Percentiles rank a stretch among this genome's conserved stretches.
Evolutionary conservation across 2,797 vertebrate genomes (phyloP).

Genomic region (Melanotaenia pygmaea): DNA sequence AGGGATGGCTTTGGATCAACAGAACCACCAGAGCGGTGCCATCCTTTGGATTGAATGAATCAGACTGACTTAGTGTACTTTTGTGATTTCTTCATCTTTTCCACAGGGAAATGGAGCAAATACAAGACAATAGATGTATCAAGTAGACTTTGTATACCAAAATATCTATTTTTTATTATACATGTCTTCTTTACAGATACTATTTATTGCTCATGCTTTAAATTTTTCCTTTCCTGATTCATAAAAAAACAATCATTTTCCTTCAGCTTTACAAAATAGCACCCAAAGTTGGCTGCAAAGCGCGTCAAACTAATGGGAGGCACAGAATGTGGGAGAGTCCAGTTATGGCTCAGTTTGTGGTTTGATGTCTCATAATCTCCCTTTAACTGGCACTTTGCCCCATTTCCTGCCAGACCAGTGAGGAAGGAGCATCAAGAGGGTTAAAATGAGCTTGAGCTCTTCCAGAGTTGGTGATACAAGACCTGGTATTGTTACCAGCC

Average conservation of each 20-base stretch:
- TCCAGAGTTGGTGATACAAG: slow-evolving; percentile 47
- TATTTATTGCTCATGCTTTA: slow-evolving; percentile 46
- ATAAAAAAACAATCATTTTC: slow-evolving; percentile 40
- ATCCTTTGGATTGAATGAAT: slow-evolving; percentile 54
- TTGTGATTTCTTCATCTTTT: slow-evolving; percentile 69
- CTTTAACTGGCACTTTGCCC: slow-evolving; percentile 64
- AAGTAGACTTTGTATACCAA: slow-evolving; percentile 76
- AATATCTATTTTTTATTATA: slow-evolving; percentile 74
- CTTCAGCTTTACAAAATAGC: slow-evolving; percentile 26
- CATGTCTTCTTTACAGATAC: slow-evolving; percentile 65
- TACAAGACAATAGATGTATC: slow-evolving; percentile 62
- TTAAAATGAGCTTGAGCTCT: slow-evolving; percentile 65
- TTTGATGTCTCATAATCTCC: slow-evolving; percentile 45
- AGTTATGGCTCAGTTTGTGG: slow-evolving; percentile 39
- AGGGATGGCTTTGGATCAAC: slow-evolving; percentile 62
- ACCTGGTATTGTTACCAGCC: slow-evolving; percentile 53
- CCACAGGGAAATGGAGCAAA: slow-evolving; percentile 60
- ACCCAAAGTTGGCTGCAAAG: slow-evolving; percentile 24
- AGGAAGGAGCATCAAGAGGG: slow-evolving; percentile 35
- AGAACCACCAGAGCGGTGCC: slow-evolving; percentile 53
- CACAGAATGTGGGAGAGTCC: slow-evolving; percentile 38
- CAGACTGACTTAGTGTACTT: slow-evolving; percentile 68
- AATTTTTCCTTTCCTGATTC: slow-evolving; percentile 63
- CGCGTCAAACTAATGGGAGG: slow-evolving; percentile 45
- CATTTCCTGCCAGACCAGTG: slow-evolving; percentile 53